phyloP scores from a whole-genome alignment of 2,888 invertebrate species.

The Scrobipalpa atriplicella region DNA sequence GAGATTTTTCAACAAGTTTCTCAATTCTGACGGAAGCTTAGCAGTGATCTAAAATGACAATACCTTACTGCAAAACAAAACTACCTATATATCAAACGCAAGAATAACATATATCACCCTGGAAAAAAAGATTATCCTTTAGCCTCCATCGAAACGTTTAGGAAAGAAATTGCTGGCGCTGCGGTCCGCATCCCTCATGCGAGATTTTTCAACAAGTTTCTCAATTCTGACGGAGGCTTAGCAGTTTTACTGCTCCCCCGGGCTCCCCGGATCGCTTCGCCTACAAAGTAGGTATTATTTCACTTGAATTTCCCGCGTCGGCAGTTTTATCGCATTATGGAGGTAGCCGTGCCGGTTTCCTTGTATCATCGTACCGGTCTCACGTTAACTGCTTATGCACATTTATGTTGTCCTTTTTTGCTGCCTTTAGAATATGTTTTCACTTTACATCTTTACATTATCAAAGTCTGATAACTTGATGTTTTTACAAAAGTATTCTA shows the following conservation, averaged over 20 bases:
- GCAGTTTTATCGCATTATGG: slow-evolving; percentile 57
- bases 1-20: slow-evolving; percentile 75
- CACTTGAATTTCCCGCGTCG: slow-evolving; percentile 65
- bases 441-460: no score
- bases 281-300: slow-evolving; percentile 69
- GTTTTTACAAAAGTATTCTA: no score
- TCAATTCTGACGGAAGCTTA: no score
- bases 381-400: slow-evolving; percentile 8
- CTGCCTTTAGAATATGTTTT: neutral
- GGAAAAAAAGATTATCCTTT: no score
- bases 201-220: slow-evolving; percentile 75
- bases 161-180: slow-evolving; percentile 44
- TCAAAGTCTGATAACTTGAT: no score
- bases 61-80: no score
- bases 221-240: slow-evolving; percentile 71
- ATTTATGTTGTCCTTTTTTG: slow-evolving; percentile 3
- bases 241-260: slow-evolving; percentile 68
- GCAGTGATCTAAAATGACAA: no score
- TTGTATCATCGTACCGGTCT: neutral
- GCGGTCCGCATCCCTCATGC: slow-evolving; percentile 57
- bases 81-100: no score
- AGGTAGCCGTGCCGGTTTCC: slow-evolving; percentile 4
- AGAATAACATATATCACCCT: no score
- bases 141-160: neutral
- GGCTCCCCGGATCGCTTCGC: slow-evolving; percentile 67